Conservation (phyloP, 2,113 vertebrate species). For the Syngnathus floridae region DNA sequence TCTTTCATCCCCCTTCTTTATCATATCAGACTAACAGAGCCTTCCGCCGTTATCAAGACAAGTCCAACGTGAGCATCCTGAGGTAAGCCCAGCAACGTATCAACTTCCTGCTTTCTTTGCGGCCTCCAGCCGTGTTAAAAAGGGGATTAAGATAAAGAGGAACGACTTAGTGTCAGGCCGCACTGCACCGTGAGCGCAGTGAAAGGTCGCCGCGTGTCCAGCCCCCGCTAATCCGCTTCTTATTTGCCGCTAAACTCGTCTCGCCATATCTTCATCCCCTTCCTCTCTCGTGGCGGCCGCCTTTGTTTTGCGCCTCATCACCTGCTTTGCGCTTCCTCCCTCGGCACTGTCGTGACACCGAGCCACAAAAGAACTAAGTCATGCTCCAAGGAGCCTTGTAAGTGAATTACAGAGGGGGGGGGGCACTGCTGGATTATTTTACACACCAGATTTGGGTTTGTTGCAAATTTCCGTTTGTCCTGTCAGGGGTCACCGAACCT, state of each 20-base stretch:
- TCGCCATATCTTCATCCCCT: conserved; percentile 57
- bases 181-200: conserved; percentile 49
- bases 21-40: not conserved
- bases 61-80: conserved; percentile 11
- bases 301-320: conserved; percentile 53
- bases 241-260: conserved; percentile 65
- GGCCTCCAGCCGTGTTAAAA: conserved; percentile 48
- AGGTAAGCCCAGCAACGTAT: conserved; percentile 38
- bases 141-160: conserved; percentile 69
- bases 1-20: not conserved
- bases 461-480: not conserved
- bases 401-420: not conserved
- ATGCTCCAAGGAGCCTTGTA: conserved; percentile 17
- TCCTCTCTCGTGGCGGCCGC: conserved; percentile 47
- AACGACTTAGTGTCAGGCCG: conserved; percentile 63
- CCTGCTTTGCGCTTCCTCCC: conserved; percentile 52
- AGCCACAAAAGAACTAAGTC: conserved; percentile 21
- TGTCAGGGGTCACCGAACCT: not conserved
- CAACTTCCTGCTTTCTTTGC: conserved; percentile 52
- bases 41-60: not conserved
- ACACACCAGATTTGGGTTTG: not conserved
- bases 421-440: not conserved
- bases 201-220: conserved; percentile 60
- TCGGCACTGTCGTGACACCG: conserved; percentile 10
- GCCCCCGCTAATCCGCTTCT: conserved; percentile 65